Conservation (phyloP, 2,113 vertebrate genomes). For the Microcebus tavaratra region DNA sequence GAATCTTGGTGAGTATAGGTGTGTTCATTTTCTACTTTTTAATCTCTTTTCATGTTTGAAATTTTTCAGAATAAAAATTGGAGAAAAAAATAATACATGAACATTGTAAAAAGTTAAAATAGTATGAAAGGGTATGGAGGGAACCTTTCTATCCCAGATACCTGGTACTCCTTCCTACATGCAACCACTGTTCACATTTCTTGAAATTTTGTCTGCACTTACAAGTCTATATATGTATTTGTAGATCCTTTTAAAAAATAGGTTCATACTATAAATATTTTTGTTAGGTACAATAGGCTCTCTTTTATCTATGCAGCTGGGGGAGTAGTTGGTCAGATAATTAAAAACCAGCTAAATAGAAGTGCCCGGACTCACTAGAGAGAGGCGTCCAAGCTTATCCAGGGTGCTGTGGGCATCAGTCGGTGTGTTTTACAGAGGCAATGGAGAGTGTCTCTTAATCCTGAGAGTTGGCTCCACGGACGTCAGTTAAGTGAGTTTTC, state of each 20-base stretch:
- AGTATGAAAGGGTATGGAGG: neutral
- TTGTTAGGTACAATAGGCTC: neutral
- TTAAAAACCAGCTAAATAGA: conserved; percentile 42
- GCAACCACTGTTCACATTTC: neutral
- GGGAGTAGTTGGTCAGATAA: conserved; percentile 10
- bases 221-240: neutral
- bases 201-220: conserved; percentile 29
- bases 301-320: neutral
- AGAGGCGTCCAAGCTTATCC: neutral
- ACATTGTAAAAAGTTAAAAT: neutral
- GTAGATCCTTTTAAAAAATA: neutral
- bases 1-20: neutral
- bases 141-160: neutral
- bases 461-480: neutral
- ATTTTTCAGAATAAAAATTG: conserved; percentile 38
- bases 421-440: neutral
- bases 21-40: neutral
- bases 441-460: neutral
- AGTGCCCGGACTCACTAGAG: neutral
- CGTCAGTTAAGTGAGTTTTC: neutral
- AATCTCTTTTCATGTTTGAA: neutral
- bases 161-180: neutral
- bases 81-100: neutral
- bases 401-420: neutral
- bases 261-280: conserved; percentile 45